Percentiles rank a stretch among this genome's conserved stretches.
Evolutionary conservation across 2,888 invertebrate species (phyloP).

Genomic region (Acrocyrtus sp.): DNA sequence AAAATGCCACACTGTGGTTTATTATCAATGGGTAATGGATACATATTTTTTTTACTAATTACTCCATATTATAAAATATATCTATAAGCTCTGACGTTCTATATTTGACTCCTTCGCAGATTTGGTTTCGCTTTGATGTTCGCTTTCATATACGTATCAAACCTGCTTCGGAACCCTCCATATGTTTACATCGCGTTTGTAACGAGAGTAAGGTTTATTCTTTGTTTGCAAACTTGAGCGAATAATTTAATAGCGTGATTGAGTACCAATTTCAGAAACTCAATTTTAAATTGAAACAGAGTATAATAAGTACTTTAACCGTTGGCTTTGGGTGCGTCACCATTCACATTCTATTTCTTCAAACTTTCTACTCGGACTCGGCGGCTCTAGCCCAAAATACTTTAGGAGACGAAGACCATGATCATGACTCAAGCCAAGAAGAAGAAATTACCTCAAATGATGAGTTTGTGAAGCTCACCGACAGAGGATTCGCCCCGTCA

Average conservation of each 20-base stretch:
- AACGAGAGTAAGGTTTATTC: neutral
- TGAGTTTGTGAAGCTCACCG: neutral
- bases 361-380: neutral
- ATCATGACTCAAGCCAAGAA: neutral
- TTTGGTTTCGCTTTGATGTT: neutral
- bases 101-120: too few species aligned
- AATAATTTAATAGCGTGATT: too few species aligned
- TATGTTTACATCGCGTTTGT: neutral
- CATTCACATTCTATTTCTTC: neutral
- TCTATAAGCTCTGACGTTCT: too few species aligned
- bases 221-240: neutral
- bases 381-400: neutral
- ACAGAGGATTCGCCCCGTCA: neutral
- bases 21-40: too few species aligned
- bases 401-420: neutral
- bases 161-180: slow-evolving; percentile 22
- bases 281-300: too few species aligned
- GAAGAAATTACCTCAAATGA: neutral
- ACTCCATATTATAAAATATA: too few species aligned
- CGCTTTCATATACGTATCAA: slow-evolving; percentile 10
- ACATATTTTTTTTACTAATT: too few species aligned
- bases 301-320: too few species aligned
- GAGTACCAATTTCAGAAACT: too few species aligned
- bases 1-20: too few species aligned
- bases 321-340: neutral